Percentiles rank a stretch among this genome's conserved stretches.
phyloP scores from a whole-genome alignment of 2,113 vertebrate genomes.

The Notiomystis cincta region DNA sequence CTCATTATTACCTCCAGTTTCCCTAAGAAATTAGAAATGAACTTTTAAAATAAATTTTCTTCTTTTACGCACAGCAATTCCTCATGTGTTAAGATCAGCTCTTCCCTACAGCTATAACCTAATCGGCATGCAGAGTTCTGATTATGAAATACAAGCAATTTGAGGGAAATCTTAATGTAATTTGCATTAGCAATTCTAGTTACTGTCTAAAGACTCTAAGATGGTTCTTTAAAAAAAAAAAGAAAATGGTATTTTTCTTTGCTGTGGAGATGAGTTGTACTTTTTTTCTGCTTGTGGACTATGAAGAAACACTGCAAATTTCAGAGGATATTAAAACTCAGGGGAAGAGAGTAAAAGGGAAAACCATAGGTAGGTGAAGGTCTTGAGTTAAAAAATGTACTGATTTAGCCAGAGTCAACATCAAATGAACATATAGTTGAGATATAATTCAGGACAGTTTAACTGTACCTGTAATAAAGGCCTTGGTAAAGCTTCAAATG shows the following conservation, averaged over 20 bases:
- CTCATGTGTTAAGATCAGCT: constrained; percentile 31
- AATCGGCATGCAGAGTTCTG: constrained; percentile 21
- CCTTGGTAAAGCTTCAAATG: not conserved
- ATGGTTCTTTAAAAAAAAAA: not conserved
- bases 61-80: not conserved
- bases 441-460: not conserved
- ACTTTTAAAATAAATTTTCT: constrained; percentile 43
- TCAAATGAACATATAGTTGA: not conserved
- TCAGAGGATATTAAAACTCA: not conserved
- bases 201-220: constrained; percentile 17
- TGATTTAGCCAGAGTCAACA: not conserved
- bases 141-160: constrained; percentile 37
- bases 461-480: not conserved
- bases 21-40: constrained; percentile 21
- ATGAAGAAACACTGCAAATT: not conserved
- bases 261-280: not conserved
- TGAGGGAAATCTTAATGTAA: constrained; percentile 19
- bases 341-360: not conserved
- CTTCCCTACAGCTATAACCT: constrained; percentile 24
- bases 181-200: constrained; percentile 14
- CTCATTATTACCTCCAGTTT: not conserved
- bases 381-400: not conserved
- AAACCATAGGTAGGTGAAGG: not conserved
- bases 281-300: not conserved
- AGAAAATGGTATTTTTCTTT: not conserved